Conservation (phyloP, 1,140 invertebrate genomes). For the Ceratina japonica region DNA sequence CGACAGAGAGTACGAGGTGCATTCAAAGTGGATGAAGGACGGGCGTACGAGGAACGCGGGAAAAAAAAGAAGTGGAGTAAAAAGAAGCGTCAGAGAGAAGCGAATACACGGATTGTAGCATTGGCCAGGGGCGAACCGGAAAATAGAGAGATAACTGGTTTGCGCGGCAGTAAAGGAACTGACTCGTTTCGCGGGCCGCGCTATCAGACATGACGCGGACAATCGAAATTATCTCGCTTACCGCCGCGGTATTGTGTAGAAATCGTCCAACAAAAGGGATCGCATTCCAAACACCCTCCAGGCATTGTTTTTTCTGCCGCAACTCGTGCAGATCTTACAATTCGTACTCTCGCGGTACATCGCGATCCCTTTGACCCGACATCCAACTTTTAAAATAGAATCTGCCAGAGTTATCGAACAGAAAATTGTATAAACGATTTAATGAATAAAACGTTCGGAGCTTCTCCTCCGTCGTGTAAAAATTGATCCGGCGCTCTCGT, state of each 20-base stretch:
- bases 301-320: neutral
- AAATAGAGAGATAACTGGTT: neutral
- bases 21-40: neutral
- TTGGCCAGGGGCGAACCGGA: neutral
- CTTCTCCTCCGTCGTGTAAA: too few relatives aligned
- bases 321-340: neutral
- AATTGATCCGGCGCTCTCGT: too few relatives aligned
- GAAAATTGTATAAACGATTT: too few relatives aligned
- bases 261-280: constrained; percentile 16
- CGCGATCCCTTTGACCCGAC: neutral
- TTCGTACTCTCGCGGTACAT: too few relatives aligned
- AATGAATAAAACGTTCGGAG: too few relatives aligned
- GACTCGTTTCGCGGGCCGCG: neutral
- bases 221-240: constrained; percentile 20
- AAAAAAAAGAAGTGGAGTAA: neutral
- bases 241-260: neutral
- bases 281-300: neutral
- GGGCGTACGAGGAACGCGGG: neutral
- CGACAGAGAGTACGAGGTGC: too few relatives aligned
- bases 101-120: too few relatives aligned
- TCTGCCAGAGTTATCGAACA: neutral
- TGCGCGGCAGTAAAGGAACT: neutral
- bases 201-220: neutral
- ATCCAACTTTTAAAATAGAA: neutral
- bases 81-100: neutral